A percentile compares a stretch with the other conserved stretches of the same genome.
phyloP scores from a whole-genome alignment of 1,140 invertebrate species.

The Acyrthosiphon pisum region DNA sequence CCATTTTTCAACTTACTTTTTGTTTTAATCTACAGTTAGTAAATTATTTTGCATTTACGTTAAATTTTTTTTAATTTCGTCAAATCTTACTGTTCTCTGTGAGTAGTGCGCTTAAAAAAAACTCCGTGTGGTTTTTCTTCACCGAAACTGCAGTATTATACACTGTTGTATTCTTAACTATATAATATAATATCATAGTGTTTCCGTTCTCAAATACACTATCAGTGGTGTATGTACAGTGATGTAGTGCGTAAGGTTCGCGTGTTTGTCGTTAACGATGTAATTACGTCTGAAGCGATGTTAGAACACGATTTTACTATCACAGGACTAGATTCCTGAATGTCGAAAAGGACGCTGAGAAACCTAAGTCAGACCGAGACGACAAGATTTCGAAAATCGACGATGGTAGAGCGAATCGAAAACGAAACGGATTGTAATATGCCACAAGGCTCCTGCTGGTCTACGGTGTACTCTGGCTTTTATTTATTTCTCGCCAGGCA shows the following conservation, averaged over 20 bases:
- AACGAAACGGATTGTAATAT: conserved; percentile 49
- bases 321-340: conserved; percentile 23
- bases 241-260: conserved; percentile 26
- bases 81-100: not conserved
- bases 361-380: too few species aligned
- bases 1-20: not conserved
- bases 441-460: conserved; percentile 52
- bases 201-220: not conserved
- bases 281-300: conserved; percentile 21
- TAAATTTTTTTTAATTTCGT: conserved; percentile 13
- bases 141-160: not conserved
- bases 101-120: not conserved
- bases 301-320: conserved; percentile 1
- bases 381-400: not conserved
- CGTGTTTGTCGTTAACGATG: conserved; percentile 35
- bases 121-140: not conserved
- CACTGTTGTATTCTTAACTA: not conserved
- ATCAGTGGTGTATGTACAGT: not conserved
- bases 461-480: conserved; percentile 48
- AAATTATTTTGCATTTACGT: not conserved
- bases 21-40: not conserved
- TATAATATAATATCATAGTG: not conserved
- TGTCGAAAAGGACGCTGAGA: not conserved
- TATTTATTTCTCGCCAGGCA: conserved; percentile 57
- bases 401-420: conserved; percentile 23